phyloP scores from a whole-genome alignment of 2,888 invertebrate species.

The Thecophora atra region DNA sequence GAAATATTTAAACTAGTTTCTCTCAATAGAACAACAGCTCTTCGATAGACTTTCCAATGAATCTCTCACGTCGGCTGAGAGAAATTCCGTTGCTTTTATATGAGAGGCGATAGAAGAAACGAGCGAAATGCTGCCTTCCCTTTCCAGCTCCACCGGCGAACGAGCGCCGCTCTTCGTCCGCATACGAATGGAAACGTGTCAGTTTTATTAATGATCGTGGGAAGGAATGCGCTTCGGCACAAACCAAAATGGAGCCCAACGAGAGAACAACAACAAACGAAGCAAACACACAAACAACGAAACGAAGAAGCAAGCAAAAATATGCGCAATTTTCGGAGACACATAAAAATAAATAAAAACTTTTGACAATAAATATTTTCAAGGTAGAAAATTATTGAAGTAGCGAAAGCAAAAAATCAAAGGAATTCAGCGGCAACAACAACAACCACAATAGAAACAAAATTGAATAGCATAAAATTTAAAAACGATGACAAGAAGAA shows the following conservation, averaged over 20 bases:
- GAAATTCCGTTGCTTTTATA: no score
- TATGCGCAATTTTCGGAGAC: neutral
- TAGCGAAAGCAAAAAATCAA: neutral
- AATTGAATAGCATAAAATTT: no score
- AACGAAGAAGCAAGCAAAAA: slow-evolving; percentile 18
- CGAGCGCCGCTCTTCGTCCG: slow-evolving; percentile 43
- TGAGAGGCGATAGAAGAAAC: no score
- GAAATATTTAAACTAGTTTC: no score
- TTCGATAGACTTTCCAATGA: no score
- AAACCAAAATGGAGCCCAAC: slow-evolving; percentile 15
- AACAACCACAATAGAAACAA: neutral
- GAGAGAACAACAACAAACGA: slow-evolving; percentile 27
- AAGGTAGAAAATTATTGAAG: slow-evolving; percentile 37
- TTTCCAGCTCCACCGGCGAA: neutral
- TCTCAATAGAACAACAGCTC: no score
- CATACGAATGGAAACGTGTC: slow-evolving; percentile 62
- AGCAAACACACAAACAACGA: neutral
- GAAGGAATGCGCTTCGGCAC: slow-evolving; percentile 52
- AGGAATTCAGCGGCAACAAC: neutral
- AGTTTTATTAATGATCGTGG: slow-evolving; percentile 65
- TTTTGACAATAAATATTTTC: slow-evolving; percentile 38
- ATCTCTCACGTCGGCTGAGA: no score
- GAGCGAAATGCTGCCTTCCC: no score
- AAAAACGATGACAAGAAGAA: no score
- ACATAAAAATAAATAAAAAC: slow-evolving; percentile 34